These are phyloP conservation scores for Limenitis camilla DNA, from an alignment of 2,888 invertebrate species.

Conservation along the genomic window DNA sequence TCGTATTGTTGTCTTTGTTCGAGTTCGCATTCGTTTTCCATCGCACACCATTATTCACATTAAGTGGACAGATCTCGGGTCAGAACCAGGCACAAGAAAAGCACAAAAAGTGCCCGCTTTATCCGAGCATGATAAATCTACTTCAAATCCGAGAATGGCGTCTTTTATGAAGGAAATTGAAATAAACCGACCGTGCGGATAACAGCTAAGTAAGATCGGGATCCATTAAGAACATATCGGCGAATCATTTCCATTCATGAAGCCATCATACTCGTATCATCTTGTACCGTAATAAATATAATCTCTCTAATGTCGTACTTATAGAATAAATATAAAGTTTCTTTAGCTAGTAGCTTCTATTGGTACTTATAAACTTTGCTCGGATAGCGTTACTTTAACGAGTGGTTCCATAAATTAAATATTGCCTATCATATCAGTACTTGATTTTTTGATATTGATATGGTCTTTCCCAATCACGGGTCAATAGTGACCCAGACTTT, in stretches of 20 bases:
- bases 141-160: conserved; percentile 76
- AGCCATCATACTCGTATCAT: conserved; percentile 25
- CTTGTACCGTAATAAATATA: conserved; percentile 1
- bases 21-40: conserved; percentile 72
- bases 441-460: too few relatives aligned
- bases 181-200: conserved; percentile 76
- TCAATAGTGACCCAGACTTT: neutral
- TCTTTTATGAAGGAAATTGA: conserved; percentile 76
- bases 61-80: conserved; percentile 76
- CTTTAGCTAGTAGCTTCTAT: too few relatives aligned
- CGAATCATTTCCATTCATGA: conserved; percentile 71
- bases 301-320: neutral
- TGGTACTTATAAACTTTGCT: too few relatives aligned
- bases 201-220: conserved; percentile 73
- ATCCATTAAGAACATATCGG: conserved; percentile 71
- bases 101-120: conserved; percentile 75
- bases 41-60: conserved; percentile 75
- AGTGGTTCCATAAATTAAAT: too few relatives aligned
- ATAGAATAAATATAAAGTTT: neutral
- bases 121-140: conserved; percentile 76
- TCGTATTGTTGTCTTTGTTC: conserved; percentile 72
- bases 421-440: too few relatives aligned
- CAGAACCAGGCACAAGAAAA: conserved; percentile 74
- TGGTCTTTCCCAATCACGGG: too few relatives aligned
- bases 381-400: too few relatives aligned